Evolutionary conservation across 2,888 invertebrate species (phyloP).

Genomic region (Leptopilina myrica): DNA sequence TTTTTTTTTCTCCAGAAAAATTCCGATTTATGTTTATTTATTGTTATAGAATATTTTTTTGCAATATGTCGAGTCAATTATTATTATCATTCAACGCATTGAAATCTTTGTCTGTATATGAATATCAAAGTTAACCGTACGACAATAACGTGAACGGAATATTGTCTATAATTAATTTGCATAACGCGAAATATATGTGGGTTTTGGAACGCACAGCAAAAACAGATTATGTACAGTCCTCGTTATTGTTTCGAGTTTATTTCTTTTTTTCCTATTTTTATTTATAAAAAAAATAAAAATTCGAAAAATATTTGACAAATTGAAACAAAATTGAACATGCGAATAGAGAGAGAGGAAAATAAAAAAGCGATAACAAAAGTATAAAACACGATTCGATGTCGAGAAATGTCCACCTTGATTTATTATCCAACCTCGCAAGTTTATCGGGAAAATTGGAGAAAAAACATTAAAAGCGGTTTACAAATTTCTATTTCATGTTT

Average conservation of each 20-base stretch:
- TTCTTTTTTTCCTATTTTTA: neutral
- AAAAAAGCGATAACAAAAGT: slow-evolving; percentile 4
- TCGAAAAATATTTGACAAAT: slow-evolving; percentile 7
- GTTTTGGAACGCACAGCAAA: slow-evolving; percentile 19
- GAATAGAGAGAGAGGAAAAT: too few species aligned
- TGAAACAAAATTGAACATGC: neutral
- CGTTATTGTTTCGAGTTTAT: neutral
- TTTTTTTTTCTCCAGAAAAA: neutral
- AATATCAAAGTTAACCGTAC: slow-evolving; percentile 8
- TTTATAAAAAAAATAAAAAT: neutral
- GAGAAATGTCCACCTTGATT: neutral
- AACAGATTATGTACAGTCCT: too few species aligned
- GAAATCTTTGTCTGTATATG: slow-evolving; percentile 7
- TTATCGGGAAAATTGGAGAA: too few species aligned
- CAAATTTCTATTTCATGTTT: too few species aligned
- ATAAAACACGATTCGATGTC: slow-evolving; percentile 10
- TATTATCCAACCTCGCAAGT: too few species aligned
- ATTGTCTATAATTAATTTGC: slow-evolving; percentile 36
- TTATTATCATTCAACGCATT: slow-evolving; percentile 25
- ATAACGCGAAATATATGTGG: slow-evolving; percentile 36
- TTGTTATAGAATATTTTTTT: slow-evolving; percentile 16
- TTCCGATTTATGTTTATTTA: slow-evolving; percentile 22
- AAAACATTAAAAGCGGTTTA: too few species aligned
- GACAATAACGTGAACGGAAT: slow-evolving; percentile 25
- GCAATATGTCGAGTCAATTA: slow-evolving; percentile 22